Percentiles rank a stretch among this genome's conserved stretches.
Conservation (phyloP, 2,888 invertebrate genomes). For the Diplolepis rosae region DNA sequence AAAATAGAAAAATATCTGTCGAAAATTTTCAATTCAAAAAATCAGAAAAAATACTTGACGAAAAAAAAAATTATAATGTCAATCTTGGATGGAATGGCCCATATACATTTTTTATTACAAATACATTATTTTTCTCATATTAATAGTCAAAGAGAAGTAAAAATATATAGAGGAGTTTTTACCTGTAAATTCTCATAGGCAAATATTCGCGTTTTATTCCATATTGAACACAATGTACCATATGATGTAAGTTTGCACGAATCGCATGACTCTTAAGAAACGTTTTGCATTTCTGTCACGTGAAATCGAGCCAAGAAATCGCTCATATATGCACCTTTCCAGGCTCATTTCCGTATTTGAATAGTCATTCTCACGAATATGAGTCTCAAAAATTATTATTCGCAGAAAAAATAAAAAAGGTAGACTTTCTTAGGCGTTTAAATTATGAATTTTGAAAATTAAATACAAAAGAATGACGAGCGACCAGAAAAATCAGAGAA, state of each 20-base stretch:
- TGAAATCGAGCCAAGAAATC: slow-evolving; percentile 6
- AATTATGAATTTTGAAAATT: no score
- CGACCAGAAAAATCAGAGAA: no score
- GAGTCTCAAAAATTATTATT: background rate
- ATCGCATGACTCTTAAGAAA: slow-evolving; percentile 22
- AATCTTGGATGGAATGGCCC: no score
- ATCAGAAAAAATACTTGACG: no score
- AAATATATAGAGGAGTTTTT: background rate
- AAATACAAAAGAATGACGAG: no score
- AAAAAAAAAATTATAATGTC: no score
- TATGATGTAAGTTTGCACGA: slow-evolving; percentile 3
- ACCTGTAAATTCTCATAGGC: slow-evolving; percentile 10
- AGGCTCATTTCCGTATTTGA: background rate
- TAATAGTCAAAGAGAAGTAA: background rate
- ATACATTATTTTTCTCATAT: no score
- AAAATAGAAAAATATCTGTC: no score
- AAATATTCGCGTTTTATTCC: background rate
- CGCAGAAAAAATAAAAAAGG: no score
- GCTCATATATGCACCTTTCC: background rate
- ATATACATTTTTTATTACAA: no score
- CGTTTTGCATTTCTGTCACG: slow-evolving; percentile 18
- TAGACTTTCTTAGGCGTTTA: background rate
- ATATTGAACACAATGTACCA: background rate
- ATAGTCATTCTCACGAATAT: slow-evolving; percentile 4
- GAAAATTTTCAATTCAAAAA: no score